Conservation (phyloP, 2,113 vertebrate genomes). For the Gracilinanus agilis region DNA sequence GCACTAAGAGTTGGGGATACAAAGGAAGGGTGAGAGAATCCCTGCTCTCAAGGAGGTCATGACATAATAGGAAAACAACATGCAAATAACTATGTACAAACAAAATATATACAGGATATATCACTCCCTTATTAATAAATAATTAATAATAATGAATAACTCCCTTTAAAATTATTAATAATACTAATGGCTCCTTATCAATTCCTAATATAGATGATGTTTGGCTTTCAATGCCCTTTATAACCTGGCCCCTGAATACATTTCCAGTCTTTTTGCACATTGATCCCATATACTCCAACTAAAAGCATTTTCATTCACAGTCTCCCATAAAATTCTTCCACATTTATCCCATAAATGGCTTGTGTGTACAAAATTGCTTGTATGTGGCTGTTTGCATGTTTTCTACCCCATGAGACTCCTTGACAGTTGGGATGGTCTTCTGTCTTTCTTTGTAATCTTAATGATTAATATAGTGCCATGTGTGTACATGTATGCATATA, state of each 20-base stretch:
- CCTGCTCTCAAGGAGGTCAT: too few relatives aligned
- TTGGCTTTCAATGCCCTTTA: not conserved
- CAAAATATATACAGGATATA: too few relatives aligned
- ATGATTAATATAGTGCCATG: not conserved
- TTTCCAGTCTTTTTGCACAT: not conserved
- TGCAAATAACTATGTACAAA: too few relatives aligned
- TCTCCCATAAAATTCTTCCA: not conserved
- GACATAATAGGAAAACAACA: too few relatives aligned
- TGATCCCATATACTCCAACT: not conserved
- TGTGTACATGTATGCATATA: not conserved
- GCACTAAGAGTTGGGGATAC: too few relatives aligned
- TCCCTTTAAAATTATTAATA: too few relatives aligned
- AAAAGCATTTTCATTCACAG: not conserved
- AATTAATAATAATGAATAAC: too few relatives aligned
- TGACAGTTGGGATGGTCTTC: not conserved
- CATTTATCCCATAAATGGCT: not conserved
- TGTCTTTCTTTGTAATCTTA: not conserved
- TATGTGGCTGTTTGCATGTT: not conserved
- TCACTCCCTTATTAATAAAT: too few relatives aligned
- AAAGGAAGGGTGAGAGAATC: too few relatives aligned
- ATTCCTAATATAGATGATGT: not conserved
- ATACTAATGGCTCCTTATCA: not conserved
- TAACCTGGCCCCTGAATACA: not conserved
- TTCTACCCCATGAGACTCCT: not conserved
- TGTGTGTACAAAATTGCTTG: not conserved